Evolutionary conservation across 2,113 vertebrate species (phyloP).

Genomic region (Pluvianellus socialis): DNA sequence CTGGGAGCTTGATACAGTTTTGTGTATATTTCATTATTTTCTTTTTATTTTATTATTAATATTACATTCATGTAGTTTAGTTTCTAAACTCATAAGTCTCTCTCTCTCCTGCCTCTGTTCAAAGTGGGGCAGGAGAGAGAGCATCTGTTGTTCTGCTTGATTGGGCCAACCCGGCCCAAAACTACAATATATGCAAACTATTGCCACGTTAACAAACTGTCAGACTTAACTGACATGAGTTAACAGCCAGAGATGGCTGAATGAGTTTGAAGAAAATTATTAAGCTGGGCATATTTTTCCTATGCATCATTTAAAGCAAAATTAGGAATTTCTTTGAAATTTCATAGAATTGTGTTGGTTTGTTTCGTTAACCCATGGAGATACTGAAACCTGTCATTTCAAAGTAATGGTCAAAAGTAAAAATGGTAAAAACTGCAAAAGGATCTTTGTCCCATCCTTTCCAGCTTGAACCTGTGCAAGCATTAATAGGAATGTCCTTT

Average conservation of each 20-base stretch:
- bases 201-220: background rate
- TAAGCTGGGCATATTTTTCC: background rate
- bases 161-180: too few relatives aligned
- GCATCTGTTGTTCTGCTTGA: too few relatives aligned
- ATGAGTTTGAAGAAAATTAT: background rate
- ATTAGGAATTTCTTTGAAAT: background rate
- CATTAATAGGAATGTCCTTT: background rate
- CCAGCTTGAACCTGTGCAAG: background rate
- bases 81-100: too few relatives aligned
- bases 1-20: too few relatives aligned
- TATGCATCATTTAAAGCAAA: background rate
- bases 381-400: background rate
- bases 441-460: background rate
- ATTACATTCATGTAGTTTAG: too few relatives aligned
- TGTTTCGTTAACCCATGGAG: background rate
- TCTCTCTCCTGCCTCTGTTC: too few relatives aligned
- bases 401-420: background rate
- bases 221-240: background rate
- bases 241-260: background rate
- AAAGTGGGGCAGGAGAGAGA: too few relatives aligned
- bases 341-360: background rate
- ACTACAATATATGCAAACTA: too few relatives aligned
- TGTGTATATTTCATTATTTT: too few relatives aligned
- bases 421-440: background rate
- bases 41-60: too few relatives aligned